Conservation (phyloP, 2,888 invertebrate genomes). For the Nymphalis urticae region DNA sequence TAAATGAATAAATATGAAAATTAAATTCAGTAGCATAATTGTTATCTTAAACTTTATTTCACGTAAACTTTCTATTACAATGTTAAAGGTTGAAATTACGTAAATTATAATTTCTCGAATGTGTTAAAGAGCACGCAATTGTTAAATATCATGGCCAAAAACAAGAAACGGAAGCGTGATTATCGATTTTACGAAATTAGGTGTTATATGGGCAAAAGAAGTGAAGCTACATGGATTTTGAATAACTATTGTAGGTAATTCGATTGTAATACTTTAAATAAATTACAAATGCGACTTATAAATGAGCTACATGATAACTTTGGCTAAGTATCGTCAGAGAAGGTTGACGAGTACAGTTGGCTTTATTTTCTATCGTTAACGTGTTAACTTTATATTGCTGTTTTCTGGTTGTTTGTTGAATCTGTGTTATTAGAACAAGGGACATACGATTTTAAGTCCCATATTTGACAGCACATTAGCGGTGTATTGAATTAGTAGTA, state of each 20-base stretch:
- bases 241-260: neutral
- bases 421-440: too few species aligned
- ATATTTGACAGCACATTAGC: too few species aligned
- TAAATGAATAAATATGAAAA: neutral
- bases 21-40: neutral
- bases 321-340: too few species aligned
- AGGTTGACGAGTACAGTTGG: too few species aligned
- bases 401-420: too few species aligned
- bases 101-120: conserved; percentile 27
- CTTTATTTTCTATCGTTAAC: too few species aligned
- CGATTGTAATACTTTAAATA: too few species aligned
- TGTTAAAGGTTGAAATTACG: conserved; percentile 21
- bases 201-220: neutral
- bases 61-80: conserved; percentile 26
- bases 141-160: conserved; percentile 6
- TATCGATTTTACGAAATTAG: conserved; percentile 9
- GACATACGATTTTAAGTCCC: neutral
- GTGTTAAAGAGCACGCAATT: conserved; percentile 29
- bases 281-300: too few species aligned
- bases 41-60: neutral
- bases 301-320: too few species aligned
- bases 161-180: conserved; percentile 8
- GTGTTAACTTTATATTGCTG: too few species aligned
- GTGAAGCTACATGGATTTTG: neutral
- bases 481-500: too few species aligned